Percentiles rank a stretch among this genome's conserved stretches.
phyloP scores from a whole-genome alignment of 2,113 vertebrate species.

The Actenoides lindsayi region DNA sequence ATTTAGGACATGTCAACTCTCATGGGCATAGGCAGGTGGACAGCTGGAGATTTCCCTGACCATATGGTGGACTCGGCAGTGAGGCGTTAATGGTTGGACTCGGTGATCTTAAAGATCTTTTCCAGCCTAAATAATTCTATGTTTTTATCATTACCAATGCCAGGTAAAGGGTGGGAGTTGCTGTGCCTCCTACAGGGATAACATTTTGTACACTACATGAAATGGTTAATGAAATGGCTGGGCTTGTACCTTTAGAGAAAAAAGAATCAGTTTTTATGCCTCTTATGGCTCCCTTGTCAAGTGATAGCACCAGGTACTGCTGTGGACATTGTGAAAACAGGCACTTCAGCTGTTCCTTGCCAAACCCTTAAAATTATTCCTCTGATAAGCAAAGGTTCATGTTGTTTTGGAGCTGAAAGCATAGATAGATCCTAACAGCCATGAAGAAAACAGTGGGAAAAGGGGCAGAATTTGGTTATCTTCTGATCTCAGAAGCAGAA shows the following conservation, averaged over 20 bases:
- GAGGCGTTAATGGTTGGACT: too few species aligned
- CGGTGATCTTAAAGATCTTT: too few species aligned
- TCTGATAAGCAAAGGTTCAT: neutral
- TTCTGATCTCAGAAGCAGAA: neutral
- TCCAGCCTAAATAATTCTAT: too few species aligned
- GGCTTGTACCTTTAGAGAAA: neutral
- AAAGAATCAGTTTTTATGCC: neutral
- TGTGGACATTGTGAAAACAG: neutral
- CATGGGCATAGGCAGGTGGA: neutral
- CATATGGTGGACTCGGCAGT: neutral
- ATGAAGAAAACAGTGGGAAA: neutral
- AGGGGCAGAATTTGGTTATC: neutral
- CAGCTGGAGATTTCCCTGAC: neutral
- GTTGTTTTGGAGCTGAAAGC: neutral
- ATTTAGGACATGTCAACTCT: neutral
- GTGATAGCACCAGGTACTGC: neutral
- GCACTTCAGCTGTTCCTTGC: neutral
- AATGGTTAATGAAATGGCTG: neutral
- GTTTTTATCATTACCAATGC: neutral
- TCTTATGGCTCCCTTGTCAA: neutral
- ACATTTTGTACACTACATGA: fast-evolving
- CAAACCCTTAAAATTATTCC: neutral
- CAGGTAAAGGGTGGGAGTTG: neutral
- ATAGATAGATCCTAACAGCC: neutral
- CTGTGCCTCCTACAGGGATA: neutral